Conservation (phyloP, 1,140 invertebrate genomes). For the Tribolium castaneum region DNA sequence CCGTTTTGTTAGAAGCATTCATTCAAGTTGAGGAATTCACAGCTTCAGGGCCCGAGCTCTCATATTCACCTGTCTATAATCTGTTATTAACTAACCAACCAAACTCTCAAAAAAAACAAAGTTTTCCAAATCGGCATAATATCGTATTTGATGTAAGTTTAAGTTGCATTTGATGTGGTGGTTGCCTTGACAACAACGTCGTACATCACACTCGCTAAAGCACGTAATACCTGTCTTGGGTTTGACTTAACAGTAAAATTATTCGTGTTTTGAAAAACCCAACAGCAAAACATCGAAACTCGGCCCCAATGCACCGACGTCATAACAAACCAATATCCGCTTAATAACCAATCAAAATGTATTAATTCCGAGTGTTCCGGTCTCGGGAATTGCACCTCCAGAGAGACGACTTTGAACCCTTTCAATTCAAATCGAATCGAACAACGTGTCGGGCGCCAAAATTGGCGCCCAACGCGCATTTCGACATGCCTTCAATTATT, state of each 20-base stretch:
- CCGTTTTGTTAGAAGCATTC: not conserved
- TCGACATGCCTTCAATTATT: constrained; percentile 5
- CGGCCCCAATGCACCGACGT: constrained; percentile 35
- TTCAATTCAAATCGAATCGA: constrained; percentile 19
- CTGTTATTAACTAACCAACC: not conserved
- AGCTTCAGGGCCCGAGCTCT: not conserved
- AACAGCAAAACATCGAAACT: not conserved
- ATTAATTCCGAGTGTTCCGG: constrained; percentile 39
- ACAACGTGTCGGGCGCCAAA: not conserved
- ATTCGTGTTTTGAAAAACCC: not conserved
- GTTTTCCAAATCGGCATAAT: not conserved
- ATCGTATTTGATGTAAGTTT: not conserved
- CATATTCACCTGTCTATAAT: not conserved
- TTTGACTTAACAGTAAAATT: not conserved
- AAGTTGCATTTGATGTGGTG: not conserved
- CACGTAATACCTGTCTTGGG: not conserved
- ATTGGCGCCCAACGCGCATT: constrained; percentile 11
- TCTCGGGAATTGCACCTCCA: constrained; percentile 32
- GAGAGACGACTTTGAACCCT: constrained; percentile 15
- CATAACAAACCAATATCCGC: constrained; percentile 39
- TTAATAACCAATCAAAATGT: constrained; percentile 45
- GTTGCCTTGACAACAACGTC: not conserved
- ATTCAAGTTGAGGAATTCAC: not conserved
- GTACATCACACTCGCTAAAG: not conserved
- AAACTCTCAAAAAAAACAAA: not conserved